Base-by-base conservation (phyloP, 2,113 vertebrate species). In the Paraplagusia blochii region DNA sequence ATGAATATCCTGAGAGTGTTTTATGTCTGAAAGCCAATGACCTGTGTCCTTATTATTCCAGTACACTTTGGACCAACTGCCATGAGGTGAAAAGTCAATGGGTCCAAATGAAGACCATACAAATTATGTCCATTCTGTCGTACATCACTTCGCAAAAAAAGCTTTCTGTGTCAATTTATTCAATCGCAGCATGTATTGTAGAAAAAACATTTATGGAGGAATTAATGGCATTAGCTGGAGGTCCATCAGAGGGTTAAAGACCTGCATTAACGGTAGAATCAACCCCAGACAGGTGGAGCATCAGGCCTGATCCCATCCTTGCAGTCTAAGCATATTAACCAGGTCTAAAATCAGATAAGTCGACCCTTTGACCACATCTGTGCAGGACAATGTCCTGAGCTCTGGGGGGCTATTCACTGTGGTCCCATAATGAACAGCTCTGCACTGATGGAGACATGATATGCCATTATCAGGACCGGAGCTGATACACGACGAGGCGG, bases 211-310 rank as follows among this genome's bases (percentile, higher is more conserved):
- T 63, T 62, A 58, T 83, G 49, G 40, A 58, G 45, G 76, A 79
- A 73, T 67, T 81, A 84, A 83, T 58, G 43, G 58, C 63, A 81
- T 74, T 74, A 79, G 66, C 69, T 34, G 9, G 53, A 64, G 80
- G 74, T 81, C 69, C 74, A 82, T 72, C 42, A 58, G 61, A 71
- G 55, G 85, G 84, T 84, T 81, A 85, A 85, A 84, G 62, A 73
- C 73, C 66, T 76, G 66, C 64, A 85, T 86, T 82, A 84, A 77
- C 65, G n/a, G 47, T 58, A 42, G 47, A 69, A 86, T 80, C 51
- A 72, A 82, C 76, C 53, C 9, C 43, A 15, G 11, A 11, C 2
- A 69, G 67, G 51, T 36, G 35, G 67, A 63, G 53, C 45, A 49
- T 34, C 3, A 13, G 17, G 5, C 12, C 43, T 49, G 52, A 59